Evolutionary conservation across 2,113 vertebrate species (phyloP).

Genomic region (Cyprinodon variegatus): DNA sequence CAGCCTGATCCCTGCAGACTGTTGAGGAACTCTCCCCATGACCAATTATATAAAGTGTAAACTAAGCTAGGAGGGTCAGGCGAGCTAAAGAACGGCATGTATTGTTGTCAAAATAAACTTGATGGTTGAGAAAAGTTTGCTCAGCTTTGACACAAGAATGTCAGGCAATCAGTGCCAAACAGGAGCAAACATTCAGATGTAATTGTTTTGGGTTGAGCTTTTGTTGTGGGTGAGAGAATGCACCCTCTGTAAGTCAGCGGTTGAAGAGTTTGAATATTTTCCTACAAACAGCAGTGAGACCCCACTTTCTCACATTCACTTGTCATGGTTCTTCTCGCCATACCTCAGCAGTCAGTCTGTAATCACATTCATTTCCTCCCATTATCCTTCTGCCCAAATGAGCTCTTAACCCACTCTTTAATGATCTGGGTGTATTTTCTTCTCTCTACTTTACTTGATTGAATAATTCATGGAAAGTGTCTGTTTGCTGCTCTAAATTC

Average conservation of each 20-base stretch:
- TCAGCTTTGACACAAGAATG: slow-evolving; percentile 56
- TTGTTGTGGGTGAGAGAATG: slow-evolving; percentile 45
- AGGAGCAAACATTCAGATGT: slow-evolving; percentile 31
- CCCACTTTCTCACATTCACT: slow-evolving; percentile 47
- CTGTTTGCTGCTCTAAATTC: slow-evolving; percentile 45
- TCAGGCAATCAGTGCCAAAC: slow-evolving; percentile 48
- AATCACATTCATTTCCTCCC: slow-evolving; percentile 70
- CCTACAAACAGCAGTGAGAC: slow-evolving; percentile 9
- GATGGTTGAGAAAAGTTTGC: slow-evolving; percentile 35
- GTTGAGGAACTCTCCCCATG: slow-evolving; percentile 55
- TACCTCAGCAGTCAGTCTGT: slow-evolving; percentile 48
- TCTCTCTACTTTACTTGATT: slow-evolving; percentile 50
- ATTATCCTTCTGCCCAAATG: slow-evolving; percentile 68
- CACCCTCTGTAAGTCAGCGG: slow-evolving; percentile 19
- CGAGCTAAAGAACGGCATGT: slow-evolving; percentile 22
- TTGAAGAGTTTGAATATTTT: slow-evolving; percentile 33
- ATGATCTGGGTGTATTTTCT: slow-evolving; percentile 49
- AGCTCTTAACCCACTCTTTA: slow-evolving; percentile 53
- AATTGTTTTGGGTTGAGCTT: slow-evolving; percentile 43
- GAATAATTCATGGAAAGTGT: slow-evolving; percentile 58
- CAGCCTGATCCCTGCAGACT: slow-evolving; percentile 41
- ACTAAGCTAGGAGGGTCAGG: slow-evolving; percentile 42
- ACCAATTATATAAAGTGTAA: slow-evolving; percentile 54
- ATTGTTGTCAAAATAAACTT: slow-evolving; percentile 63
- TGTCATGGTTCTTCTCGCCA: slow-evolving; percentile 17